These are phyloP conservation scores for Shargacucullia verbasci DNA, from an alignment of 2,888 invertebrate species.

Conservation along the genomic window DNA sequence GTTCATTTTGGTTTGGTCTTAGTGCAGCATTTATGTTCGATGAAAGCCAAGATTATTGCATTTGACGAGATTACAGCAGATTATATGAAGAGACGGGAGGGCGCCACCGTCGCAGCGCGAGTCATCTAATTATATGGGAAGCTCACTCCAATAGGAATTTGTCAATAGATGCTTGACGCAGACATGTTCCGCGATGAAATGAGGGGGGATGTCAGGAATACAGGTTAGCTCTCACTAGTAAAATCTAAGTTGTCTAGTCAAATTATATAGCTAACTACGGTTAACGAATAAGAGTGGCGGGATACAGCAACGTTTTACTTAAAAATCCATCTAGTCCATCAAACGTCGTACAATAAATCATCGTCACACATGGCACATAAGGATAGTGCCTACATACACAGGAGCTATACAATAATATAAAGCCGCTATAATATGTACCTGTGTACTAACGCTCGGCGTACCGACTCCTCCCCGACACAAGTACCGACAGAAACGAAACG, in stretches of 20 bases:
- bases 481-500: slow-evolving; percentile 51
- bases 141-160: slow-evolving; percentile 2
- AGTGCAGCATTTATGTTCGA: slow-evolving; percentile 20
- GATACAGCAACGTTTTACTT: too few species aligned
- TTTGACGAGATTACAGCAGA: slow-evolving; percentile 69
- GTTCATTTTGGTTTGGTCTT: slow-evolving; percentile 41
- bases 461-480: slow-evolving; percentile 27
- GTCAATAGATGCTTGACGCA: not conserved
- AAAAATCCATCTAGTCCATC: too few species aligned
- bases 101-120: slow-evolving; percentile 51
- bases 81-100: slow-evolving; percentile 57
- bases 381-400: not conserved
- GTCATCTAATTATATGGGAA: slow-evolving; percentile 70
- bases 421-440: not conserved
- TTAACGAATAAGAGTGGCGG: too few species aligned
- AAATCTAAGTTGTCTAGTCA: too few species aligned
- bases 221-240: too few species aligned
- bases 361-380: not conserved
- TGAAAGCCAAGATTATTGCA: slow-evolving; percentile 64
- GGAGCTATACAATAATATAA: not conserved
- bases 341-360: not conserved
- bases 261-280: too few species aligned
- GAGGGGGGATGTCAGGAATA: too few species aligned
- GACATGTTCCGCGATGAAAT: not conserved
- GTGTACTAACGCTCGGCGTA: not conserved